Conservation (phyloP, 2,888 invertebrate genomes). For the Catocala sponsa region DNA sequence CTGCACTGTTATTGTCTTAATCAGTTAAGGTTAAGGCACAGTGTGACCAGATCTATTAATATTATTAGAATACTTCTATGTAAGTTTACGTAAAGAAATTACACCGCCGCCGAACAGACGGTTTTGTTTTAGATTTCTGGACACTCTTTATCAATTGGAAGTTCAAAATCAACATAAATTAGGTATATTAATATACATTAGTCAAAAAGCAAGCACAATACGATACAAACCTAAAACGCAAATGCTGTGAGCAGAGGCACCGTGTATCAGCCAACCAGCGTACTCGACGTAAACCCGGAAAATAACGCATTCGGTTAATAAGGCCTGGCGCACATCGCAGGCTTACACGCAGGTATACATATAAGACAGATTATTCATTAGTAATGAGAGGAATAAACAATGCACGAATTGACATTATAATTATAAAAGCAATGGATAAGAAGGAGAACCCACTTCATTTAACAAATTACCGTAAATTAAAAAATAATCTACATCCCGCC, state of each 20-base stretch:
- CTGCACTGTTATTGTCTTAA: too few species aligned
- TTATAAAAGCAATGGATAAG: too few species aligned
- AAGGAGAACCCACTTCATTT: too few species aligned
- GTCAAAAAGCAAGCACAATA: constrained; percentile 68
- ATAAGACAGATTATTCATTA: constrained; percentile 29
- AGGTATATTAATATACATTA: constrained; percentile 25
- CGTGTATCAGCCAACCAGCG: constrained; percentile 77
- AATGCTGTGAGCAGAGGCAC: constrained; percentile 86
- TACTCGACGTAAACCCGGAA: constrained; percentile 79
- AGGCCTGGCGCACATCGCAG: constrained; percentile 55
- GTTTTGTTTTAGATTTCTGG: too few species aligned
- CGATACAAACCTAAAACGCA: constrained; percentile 85
- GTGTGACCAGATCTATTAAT: too few species aligned
- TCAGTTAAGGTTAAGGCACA: too few species aligned
- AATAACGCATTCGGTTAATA: constrained; percentile 81
- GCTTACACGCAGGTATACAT: constrained; percentile 38
- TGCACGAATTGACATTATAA: constrained; percentile 27
- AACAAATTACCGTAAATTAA: too few species aligned
- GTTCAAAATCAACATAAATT: not conserved
- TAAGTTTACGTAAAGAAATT: too few species aligned
- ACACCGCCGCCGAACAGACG: too few species aligned
- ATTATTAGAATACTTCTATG: too few species aligned
- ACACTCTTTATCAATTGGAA: too few species aligned
- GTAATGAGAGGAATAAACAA: constrained; percentile 24
- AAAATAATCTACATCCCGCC: too few species aligned